Base-by-base conservation (phyloP, 2,888 invertebrate species). In the Rhamnusium bicolor region DNA sequence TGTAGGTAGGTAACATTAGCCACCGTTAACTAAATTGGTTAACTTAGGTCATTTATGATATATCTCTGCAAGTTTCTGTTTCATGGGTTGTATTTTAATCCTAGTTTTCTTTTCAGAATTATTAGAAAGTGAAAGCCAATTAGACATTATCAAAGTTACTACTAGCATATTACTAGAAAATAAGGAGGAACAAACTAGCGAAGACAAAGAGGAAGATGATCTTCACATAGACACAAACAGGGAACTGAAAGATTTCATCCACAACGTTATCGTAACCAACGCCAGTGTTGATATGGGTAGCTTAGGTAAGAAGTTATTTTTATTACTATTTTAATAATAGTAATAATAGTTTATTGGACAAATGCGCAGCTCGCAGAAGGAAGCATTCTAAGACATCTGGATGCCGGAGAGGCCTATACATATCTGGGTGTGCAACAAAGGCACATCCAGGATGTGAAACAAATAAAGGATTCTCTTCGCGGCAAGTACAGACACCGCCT, bases 221-320 rank as follows among this genome's bases (percentile, higher is more conserved):
- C 12, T 69, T n/a, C 66, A 68, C 16, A 32, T 69, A 14, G 70
- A 73, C 67, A 54, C 70, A 4, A 76, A 78, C 56, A 80, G 82
- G 53, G 84, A 84, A 65, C 70, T 85, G 21, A 81, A 82, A 67
- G 86, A 86, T 71, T 87, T 86, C 72, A 83, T 87, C 16, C 92
- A 92, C 6, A 92, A 93, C 79, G 93, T 94, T 1, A 93, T 94
- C 74, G 91, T 94, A 7, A 94, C 94, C 0, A 92, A 94, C 82
- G 93, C 93, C 0, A 93, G 93, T 1, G 91, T 94, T 6, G 94
- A 94, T 86, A 89, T 93, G 80, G 82, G 85, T 27, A 82, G 78
- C 54, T 47, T 85, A 66, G 83, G 83, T 69, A 74, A 71, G 69
- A 71, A 7, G 6, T 16, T 49, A 14, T n/a, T n/a, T n/a, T n/a